These are phyloP conservation scores for Datnioides undecimradiatus DNA, from an alignment of 2,113 vertebrate species.

Conservation along the genomic window DNA sequence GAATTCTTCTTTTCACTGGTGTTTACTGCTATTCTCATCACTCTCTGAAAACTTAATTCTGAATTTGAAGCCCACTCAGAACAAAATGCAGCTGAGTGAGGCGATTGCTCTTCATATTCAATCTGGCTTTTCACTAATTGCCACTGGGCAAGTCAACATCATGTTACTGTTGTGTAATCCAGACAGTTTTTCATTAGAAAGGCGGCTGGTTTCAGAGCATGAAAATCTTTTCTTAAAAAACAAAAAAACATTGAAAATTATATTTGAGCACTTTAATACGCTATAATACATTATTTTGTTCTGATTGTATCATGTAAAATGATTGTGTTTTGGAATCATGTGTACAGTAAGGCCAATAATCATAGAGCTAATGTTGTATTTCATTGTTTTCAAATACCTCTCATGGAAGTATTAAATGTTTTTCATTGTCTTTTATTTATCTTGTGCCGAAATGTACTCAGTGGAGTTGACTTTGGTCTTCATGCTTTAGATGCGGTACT, in stretches of 20 bases:
- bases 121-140: conserved; percentile 15
- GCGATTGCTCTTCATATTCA: neutral
- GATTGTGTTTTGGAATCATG: conserved; percentile 74
- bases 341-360: conserved; percentile 68
- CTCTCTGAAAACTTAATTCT: neutral
- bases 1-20: neutral
- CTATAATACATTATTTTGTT: conserved; percentile 61
- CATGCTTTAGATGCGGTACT: conserved; percentile 42
- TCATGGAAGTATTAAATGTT: conserved; percentile 62
- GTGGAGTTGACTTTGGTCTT: conserved; percentile 49
- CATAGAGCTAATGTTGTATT: conserved; percentile 73
- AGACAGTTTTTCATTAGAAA: conserved; percentile 16
- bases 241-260: conserved; percentile 35
- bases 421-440: conserved; percentile 74
- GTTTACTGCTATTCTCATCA: neutral
- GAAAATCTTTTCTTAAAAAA: neutral
- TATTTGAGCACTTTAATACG: conserved; percentile 81
- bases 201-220: conserved; percentile 1
- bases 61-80: neutral
- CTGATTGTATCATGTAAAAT: conserved; percentile 77
- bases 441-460: conserved; percentile 66
- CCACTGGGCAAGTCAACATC: neutral
- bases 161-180: conserved; percentile 6
- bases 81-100: neutral
- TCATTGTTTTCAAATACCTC: conserved; percentile 74